A percentile compares a stretch with the other conserved stretches of the same genome.
Conservation (phyloP, 2,888 invertebrate species). For the Unio pictorum region DNA sequence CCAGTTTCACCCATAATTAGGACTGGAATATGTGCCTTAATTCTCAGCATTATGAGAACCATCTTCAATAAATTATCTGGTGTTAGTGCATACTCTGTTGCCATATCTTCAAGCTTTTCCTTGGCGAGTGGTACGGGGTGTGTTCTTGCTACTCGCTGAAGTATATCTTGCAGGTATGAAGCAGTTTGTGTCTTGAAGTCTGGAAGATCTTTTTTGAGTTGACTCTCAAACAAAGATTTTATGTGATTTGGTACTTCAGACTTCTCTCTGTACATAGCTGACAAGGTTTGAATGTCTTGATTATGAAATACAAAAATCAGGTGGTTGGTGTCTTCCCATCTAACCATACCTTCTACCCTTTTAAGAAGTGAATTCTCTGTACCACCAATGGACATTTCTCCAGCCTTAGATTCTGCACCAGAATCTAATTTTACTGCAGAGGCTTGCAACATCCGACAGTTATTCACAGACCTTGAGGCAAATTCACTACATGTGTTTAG, state of each 20-base stretch:
- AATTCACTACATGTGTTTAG: slow-evolving; percentile 25
- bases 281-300: slow-evolving; percentile 43
- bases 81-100: slow-evolving; percentile 42
- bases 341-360: slow-evolving; percentile 41
- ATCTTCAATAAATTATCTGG: slow-evolving; percentile 54
- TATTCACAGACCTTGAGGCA: slow-evolving; percentile 18
- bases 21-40: slow-evolving; percentile 44
- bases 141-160: slow-evolving; percentile 29
- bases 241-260: slow-evolving; percentile 33
- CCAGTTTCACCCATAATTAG: slow-evolving; percentile 59
- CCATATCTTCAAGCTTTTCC: slow-evolving; percentile 10
- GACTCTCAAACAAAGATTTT: slow-evolving; percentile 39
- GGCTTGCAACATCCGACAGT: slow-evolving; percentile 16
- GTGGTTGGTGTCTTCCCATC: slow-evolving; percentile 51
- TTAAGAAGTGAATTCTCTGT: too few relatives aligned
- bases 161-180: slow-evolving; percentile 20
- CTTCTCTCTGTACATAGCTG: slow-evolving; percentile 35
- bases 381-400: slow-evolving; percentile 4
- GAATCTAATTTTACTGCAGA: slow-evolving; percentile 5
- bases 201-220: slow-evolving; percentile 30
- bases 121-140: slow-evolving; percentile 12
- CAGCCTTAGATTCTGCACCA: neutral
- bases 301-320: slow-evolving; percentile 44
- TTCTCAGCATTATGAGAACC: slow-evolving; percentile 45
- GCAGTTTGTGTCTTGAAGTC: slow-evolving; percentile 24